Percentiles rank a stretch among this genome's conserved stretches.
Evolutionary conservation across 2,888 invertebrate genomes (phyloP).

Genomic region (Girardia tigrina): DNA sequence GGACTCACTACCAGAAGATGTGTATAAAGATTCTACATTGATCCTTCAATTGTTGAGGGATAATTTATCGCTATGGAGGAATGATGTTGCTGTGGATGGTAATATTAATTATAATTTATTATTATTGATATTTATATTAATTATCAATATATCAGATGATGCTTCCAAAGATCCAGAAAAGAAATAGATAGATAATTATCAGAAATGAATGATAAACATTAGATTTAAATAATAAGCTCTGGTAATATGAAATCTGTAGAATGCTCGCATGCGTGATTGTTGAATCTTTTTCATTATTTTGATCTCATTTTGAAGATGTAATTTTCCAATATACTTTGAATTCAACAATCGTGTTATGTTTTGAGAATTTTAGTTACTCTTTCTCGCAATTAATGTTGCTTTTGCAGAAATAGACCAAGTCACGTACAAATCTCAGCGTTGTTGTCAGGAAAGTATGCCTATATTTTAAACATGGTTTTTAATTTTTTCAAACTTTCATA

Average conservation of each 20-base stretch:
- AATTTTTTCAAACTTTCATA: too few species aligned
- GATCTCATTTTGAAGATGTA: background rate
- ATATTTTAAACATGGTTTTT: too few species aligned
- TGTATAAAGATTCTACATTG: conserved; percentile 88
- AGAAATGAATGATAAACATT: background rate
- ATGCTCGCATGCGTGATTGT: background rate
- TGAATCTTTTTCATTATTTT: background rate
- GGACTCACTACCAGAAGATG: conserved; percentile 90
- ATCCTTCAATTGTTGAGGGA: conserved; percentile 98
- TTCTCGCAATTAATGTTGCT: too few species aligned
- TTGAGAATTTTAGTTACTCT: too few species aligned
- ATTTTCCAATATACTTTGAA: background rate
- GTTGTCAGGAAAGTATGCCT: too few species aligned
- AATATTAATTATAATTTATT: background rate
- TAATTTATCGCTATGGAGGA: conserved; percentile 96
- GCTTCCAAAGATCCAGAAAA: background rate
- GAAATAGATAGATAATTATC: background rate
- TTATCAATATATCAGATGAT: background rate
- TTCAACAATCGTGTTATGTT: too few species aligned
- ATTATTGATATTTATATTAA: background rate
- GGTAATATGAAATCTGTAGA: background rate
- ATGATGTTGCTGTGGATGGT: conserved; percentile 62
- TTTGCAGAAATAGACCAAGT: too few species aligned
- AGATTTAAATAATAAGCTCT: background rate
- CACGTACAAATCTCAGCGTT: too few species aligned